phyloP scores from a whole-genome alignment of 2,797 vertebrate species.

The Hoplostethus mediterraneus region DNA sequence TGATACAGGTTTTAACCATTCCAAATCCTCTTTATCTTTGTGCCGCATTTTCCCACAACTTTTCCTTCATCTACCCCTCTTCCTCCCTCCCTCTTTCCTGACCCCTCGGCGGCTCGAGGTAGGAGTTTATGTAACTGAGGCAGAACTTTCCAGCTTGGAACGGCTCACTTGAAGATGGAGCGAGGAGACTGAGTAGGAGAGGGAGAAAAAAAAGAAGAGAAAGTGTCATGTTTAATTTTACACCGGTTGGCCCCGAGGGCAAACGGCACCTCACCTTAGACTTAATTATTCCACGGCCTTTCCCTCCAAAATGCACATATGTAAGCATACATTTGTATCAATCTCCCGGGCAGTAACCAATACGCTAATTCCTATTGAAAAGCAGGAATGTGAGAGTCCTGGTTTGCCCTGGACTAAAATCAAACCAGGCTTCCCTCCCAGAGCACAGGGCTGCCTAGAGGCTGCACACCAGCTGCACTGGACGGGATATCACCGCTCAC shows the following conservation, averaged over 20 bases:
- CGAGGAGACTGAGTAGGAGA: conserved; percentile 42
- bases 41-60: conserved; percentile 56
- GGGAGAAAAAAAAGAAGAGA: conserved; percentile 28
- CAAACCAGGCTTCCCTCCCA: conserved; percentile 69
- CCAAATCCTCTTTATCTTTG: conserved; percentile 64
- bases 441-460: conserved; percentile 62
- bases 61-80: conserved; percentile 37
- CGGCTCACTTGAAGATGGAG: conserved; percentile 59
- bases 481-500: conserved; percentile 58
- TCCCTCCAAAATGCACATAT: conserved; percentile 52
- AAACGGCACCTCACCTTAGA: conserved; percentile 58
- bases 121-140: conserved; percentile 71
- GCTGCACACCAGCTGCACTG: conserved; percentile 73
- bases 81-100: conserved; percentile 46
- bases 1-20: conserved; percentile 67
- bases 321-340: conserved; percentile 70
- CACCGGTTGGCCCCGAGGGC: conserved; percentile 45
- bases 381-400: conserved; percentile 74
- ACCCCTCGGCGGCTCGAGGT: conserved; percentile 54
- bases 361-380: conserved; percentile 74
- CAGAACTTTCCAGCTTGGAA: conserved; percentile 74
- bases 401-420: conserved; percentile 72
- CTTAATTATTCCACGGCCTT: conserved; percentile 53
- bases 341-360: conserved; percentile 64
- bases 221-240: conserved; percentile 70